These are phyloP conservation scores for Trachelipus rathkii DNA, from an alignment of 1,140 invertebrate species.

Conservation along the genomic window DNA sequence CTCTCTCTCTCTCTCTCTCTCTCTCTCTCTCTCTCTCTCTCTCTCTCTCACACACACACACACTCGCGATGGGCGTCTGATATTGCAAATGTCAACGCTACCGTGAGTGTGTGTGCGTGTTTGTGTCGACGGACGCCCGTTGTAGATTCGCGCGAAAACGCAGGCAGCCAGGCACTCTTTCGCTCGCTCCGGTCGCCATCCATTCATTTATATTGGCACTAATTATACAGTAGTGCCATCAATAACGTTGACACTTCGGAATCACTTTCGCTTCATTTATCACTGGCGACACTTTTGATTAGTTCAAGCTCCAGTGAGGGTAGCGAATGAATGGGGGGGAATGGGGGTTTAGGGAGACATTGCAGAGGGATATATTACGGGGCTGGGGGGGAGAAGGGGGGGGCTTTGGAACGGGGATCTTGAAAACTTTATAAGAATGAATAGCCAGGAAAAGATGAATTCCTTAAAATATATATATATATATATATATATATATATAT, in stretches of 20 bases:
- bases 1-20: no score
- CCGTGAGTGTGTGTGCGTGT: no score
- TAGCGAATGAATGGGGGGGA: background rate
- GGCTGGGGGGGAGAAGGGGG: no score
- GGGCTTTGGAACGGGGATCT: no score
- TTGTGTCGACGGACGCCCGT: no score
- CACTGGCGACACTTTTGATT: constrained; percentile 2
- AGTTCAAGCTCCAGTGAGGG: background rate
- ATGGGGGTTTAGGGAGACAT: background rate
- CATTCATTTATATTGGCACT: constrained; percentile 8
- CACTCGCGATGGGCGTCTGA: no score
- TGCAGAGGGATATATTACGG: background rate
- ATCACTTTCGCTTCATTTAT: constrained; percentile 7
- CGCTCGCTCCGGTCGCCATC: background rate
- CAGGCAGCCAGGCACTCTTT: background rate
- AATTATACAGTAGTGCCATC: background rate
- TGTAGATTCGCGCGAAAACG: no score
- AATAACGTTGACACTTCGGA: constrained; percentile 7
- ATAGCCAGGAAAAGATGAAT: background rate
- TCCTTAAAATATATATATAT: background rate
- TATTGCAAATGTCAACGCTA: no score
- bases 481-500: no score
- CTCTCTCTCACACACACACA: no score
- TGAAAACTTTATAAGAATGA: no score
- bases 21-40: no score